Conservation (phyloP, 1,140 invertebrate genomes). For the Liolophura sinensis region DNA sequence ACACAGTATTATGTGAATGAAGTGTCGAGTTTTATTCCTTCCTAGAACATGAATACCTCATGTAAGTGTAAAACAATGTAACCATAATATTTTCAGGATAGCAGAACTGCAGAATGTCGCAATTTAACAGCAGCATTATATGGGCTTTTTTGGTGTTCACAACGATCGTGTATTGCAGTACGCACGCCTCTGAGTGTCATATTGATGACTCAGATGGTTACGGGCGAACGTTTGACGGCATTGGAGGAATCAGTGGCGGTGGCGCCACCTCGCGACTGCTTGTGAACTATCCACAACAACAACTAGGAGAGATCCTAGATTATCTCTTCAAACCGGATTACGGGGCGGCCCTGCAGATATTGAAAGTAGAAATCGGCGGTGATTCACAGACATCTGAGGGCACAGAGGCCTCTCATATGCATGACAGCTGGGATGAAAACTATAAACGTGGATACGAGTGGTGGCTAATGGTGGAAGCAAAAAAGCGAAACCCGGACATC, state of each 20-base stretch:
- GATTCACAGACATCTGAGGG: slow-evolving; percentile 41
- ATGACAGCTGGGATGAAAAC: slow-evolving; percentile 54
- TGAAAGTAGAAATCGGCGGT: slow-evolving; percentile 58
- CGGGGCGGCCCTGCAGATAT: slow-evolving; percentile 53
- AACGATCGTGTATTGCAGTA: no score
- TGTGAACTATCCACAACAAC: slow-evolving; percentile 47
- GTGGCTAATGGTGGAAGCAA: slow-evolving; percentile 57
- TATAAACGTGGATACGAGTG: slow-evolving; percentile 58
- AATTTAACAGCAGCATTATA: no score
- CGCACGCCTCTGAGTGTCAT: no score
- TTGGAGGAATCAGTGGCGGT: slow-evolving; percentile 40
- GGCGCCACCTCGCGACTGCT: slow-evolving; percentile 54
- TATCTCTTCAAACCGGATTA: slow-evolving; percentile 57
- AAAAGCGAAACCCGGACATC: slow-evolving; percentile 57
- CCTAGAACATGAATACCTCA: no score
- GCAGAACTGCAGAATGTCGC: no score
- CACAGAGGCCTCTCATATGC: slow-evolving; percentile 58
- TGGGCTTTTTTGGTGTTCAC: no score
- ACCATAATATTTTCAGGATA: no score
- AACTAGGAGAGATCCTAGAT: slow-evolving; percentile 53
- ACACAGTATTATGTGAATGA: no score
- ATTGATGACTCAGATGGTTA: slow-evolving; percentile 31
- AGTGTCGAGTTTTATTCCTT: no score
- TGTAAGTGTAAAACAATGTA: no score
- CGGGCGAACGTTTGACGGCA: slow-evolving; percentile 35